Percentiles rank a stretch among this genome's conserved stretches.
Conservation (phyloP, 1,140 invertebrate species). For the Trypoxylus dichotomus region DNA sequence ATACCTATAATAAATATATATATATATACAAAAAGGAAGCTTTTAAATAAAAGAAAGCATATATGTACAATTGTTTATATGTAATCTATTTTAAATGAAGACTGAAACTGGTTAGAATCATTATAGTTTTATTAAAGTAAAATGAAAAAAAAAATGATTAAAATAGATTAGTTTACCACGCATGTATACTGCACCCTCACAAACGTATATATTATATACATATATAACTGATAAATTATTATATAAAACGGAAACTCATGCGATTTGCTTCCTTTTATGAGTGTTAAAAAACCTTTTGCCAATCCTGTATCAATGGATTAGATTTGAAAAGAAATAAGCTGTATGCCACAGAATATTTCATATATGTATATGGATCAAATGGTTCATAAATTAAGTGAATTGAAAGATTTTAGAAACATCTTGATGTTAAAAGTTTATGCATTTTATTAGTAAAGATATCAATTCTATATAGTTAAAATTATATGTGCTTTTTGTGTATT, state of each 20-base stretch:
- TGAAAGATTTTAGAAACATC: too few relatives aligned
- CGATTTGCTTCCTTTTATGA: too few relatives aligned
- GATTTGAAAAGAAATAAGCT: too few relatives aligned
- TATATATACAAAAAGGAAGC: conserved; percentile 35
- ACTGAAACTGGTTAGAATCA: conserved; percentile 44
- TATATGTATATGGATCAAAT: too few relatives aligned
- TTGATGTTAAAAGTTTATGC: too few relatives aligned
- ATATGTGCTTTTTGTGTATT: neutral
- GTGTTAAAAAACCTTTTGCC: too few relatives aligned
- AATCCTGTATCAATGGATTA: too few relatives aligned
- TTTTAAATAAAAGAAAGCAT: conserved; percentile 40
- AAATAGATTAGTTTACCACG: conserved; percentile 14
- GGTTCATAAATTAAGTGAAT: too few relatives aligned
- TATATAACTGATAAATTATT: neutral
- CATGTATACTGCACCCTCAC: conserved; percentile 20
- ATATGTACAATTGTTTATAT: conserved; percentile 49
- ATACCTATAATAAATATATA: neutral
- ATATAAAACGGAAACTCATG: neutral
- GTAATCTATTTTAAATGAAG: conserved; percentile 49
- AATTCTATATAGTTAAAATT: neutral
- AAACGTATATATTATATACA: conserved; percentile 16
- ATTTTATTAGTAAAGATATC: neutral
- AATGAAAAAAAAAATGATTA: neutral
- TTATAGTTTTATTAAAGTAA: conserved; percentile 26
- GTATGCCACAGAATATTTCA: too few relatives aligned